Conservation (phyloP, 2,113 vertebrate species). For the Stigmatopora nigra region DNA sequence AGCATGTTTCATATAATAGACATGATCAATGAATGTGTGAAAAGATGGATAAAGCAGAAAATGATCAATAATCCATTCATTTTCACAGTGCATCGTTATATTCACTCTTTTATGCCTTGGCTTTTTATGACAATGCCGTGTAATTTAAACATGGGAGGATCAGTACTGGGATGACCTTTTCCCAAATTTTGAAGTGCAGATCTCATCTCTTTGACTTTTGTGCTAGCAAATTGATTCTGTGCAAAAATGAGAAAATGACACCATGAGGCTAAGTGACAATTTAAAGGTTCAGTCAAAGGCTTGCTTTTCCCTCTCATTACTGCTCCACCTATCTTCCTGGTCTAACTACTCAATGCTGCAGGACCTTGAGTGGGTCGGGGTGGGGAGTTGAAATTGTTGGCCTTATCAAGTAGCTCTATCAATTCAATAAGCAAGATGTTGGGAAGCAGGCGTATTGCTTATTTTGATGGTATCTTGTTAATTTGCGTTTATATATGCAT, state of each 20-base stretch:
- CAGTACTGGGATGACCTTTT: slow-evolving; percentile 2
- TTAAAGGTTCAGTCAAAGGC: slow-evolving; percentile 61
- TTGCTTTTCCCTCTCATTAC: slow-evolving; percentile 36
- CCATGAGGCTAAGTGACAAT: slow-evolving; percentile 47
- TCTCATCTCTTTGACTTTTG: slow-evolving; percentile 13
- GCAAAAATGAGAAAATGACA: slow-evolving; percentile 52
- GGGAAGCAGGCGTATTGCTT: neutral
- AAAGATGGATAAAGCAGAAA: slow-evolving; percentile 34
- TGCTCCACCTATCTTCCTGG: slow-evolving; percentile 33
- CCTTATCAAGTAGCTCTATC: slow-evolving; percentile 44
- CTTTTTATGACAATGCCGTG: neutral
- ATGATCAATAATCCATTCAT: slow-evolving; percentile 53
- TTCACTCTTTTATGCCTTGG: neutral
- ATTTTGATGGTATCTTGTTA: neutral
- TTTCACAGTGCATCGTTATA: neutral
- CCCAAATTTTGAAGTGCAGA: slow-evolving; percentile 9
- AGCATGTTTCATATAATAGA: slow-evolving; percentile 42
- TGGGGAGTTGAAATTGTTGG: slow-evolving; percentile 55
- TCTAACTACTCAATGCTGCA: slow-evolving; percentile 58
- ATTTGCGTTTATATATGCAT: neutral
- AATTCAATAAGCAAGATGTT: slow-evolving; percentile 48
- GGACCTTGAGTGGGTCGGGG: slow-evolving; percentile 25
- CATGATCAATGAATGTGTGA: slow-evolving; percentile 13
- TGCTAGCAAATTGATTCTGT: slow-evolving; percentile 46
- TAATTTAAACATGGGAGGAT: slow-evolving; percentile 6